Base-by-base conservation (phyloP, 2,888 invertebrate species). In the Auanema sp. region DNA sequence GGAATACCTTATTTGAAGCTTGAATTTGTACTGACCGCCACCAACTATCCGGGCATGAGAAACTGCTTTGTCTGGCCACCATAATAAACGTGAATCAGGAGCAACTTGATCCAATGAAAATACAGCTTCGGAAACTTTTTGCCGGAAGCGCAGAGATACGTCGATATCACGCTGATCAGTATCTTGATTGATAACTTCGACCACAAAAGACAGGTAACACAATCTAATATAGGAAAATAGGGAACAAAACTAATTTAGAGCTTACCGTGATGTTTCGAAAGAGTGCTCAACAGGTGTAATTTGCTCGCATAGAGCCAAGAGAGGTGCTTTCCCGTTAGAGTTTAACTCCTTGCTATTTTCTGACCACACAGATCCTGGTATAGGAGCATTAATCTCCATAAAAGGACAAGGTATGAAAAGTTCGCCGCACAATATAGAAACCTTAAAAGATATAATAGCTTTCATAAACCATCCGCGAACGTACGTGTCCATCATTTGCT, bases 401-500 rank as follows among this genome's bases (percentile, higher is more conserved):
- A 55, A 62, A 3, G 61, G 61, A 21, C 63, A 63, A 2, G 58
- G 58, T 16, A 58, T 14, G 40, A 63, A 63, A 1, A 53, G n/a
- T 41, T 63, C 63, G 2, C 63, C 63, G 14, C n/a, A 40, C 12
- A 55, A 16, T 8, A 41, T 16, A 8, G 55, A 55, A 5, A 24
- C 52, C 47, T 52, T n/a, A n/a, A n/a, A n/a, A n/a, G n/a, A n/a
- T n/a, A n/a, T n/a, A 43, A 43, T 14, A 12, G 43, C 12, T 12
- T 43, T 43, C 14, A 12, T 43, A 14, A n/a, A n/a, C n/a, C n/a
- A n/a, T n/a, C n/a, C n/a, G 40, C 44, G 23, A 54, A 57, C 70
- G 58, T 14, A 75, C 76, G 43, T 61, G 60, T 64, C 78, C 78
- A 25, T 69, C 72, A 24, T 70, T 69, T 40, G 67, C 70, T 10